A percentile compares a stretch with the other conserved stretches of the same genome.
Evolutionary conservation across 2,888 invertebrate genomes (phyloP).

Genomic region (Sarcophaga carnaria): DNA sequence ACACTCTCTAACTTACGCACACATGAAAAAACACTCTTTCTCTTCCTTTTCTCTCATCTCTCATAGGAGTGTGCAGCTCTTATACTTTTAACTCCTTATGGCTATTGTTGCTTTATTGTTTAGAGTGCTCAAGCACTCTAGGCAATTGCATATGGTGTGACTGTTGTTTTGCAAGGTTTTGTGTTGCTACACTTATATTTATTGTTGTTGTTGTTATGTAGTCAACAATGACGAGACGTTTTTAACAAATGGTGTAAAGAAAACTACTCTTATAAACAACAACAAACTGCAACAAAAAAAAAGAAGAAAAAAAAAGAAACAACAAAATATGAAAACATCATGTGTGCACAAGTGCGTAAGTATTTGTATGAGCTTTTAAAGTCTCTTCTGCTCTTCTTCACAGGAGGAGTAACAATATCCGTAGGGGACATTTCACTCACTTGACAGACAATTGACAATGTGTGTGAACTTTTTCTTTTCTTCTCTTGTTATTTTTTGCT

Average conservation of each 20-base stretch:
- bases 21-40: neutral
- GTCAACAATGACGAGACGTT: conserved; percentile 59
- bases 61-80: neutral
- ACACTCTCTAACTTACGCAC: too few relatives aligned
- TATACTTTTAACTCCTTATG: neutral
- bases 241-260: conserved; percentile 32
- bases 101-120: conserved; percentile 1
- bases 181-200: conserved; percentile 19
- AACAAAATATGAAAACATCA: neutral
- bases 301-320: neutral
- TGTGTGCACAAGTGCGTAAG: conserved; percentile 4
- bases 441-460: conserved; percentile 65
- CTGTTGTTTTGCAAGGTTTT: conserved; percentile 25
- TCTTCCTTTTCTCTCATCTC: neutral
- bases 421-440: conserved; percentile 64
- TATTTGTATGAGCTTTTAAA: conserved; percentile 15
- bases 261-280: conserved; percentile 9
- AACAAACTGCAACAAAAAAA: conserved; percentile 5
- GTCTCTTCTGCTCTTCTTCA: conserved; percentile 44
- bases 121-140: conserved; percentile 14
- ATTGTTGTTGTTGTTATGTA: conserved; percentile 45
- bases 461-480: neutral
- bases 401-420: conserved; percentile 55
- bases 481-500: neutral
- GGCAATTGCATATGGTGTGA: conserved; percentile 38